A percentile compares a stretch with the other conserved stretches of the same genome.
These are phyloP conservation scores for Holothuria scabra DNA, from an alignment of 53 echinoderm and acorn worm species.

Conservation along the genomic window DNA sequence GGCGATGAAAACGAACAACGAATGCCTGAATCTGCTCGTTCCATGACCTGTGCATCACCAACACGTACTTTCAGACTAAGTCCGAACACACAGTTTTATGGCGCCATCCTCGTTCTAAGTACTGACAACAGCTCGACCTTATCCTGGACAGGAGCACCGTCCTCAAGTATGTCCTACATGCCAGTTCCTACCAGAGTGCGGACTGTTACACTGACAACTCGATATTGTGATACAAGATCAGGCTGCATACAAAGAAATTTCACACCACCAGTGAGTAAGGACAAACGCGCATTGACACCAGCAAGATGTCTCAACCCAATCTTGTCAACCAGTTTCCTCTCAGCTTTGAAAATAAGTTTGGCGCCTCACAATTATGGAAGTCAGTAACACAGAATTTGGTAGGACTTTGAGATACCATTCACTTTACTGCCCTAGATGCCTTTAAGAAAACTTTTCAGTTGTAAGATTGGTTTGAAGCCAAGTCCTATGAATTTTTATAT, in stretches of 20 bases:
- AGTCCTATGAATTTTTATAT: constrained; percentile 35
- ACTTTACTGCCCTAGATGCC: constrained; percentile 34
- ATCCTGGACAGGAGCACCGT: constrained; percentile 11
- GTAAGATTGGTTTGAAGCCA: constrained; percentile 58
- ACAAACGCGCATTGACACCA: constrained; percentile 22
- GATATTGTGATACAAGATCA: constrained; percentile 21
- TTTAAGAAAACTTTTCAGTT: constrained; percentile 35
- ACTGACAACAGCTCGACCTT: constrained; percentile 57
- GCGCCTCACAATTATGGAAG: not conserved
- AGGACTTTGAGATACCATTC: constrained; percentile 8
- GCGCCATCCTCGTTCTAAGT: constrained; percentile 52
- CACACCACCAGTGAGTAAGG: not conserved
- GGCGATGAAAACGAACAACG: constrained; percentile 68
- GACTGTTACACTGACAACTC: constrained; percentile 56
- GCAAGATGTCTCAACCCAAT: constrained; percentile 21
- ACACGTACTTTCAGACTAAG: constrained; percentile 55
- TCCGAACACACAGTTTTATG: constrained; percentile 53
- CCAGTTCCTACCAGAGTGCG: constrained; percentile 24
- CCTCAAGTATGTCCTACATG: not conserved
- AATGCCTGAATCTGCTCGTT: constrained; percentile 52
- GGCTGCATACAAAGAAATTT: constrained; percentile 20
- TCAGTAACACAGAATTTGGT: constrained; percentile 4
- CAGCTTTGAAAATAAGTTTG: constrained; percentile 2
- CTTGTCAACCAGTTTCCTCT: constrained; percentile 29
- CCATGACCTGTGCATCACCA: constrained; percentile 51